phyloP scores from a whole-genome alignment of 2,888 invertebrate species.

The Arrhopalites spinosus region DNA sequence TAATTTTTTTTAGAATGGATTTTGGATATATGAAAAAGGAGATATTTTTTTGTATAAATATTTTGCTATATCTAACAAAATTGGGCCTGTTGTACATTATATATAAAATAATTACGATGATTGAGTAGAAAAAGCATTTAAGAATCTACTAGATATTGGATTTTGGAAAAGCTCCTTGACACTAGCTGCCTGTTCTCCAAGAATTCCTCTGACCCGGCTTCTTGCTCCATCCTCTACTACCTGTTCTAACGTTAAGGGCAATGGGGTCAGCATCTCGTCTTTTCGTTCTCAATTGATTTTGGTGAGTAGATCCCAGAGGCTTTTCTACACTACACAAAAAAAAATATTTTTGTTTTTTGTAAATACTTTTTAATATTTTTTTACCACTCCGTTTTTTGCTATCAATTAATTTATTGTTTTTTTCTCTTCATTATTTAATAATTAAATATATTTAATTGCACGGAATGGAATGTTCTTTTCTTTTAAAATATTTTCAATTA shows the following conservation, averaged over 20 bases:
- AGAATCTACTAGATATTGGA: conserved; percentile 1
- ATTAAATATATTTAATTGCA: neutral
- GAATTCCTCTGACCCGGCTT: conserved; percentile 27
- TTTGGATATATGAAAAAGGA: neutral
- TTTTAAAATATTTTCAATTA: neutral
- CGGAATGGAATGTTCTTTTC: neutral
- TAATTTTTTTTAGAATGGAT: too few species aligned
- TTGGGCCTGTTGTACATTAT: neutral
- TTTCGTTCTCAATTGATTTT: conserved; percentile 28
- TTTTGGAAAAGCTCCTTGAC: conserved; percentile 16
- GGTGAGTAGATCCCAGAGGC: conserved; percentile 22
- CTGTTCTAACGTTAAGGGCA: conserved; percentile 5
- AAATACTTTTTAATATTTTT: neutral
- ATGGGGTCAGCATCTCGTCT: conserved; percentile 26
- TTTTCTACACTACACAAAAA: neutral
- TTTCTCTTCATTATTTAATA: neutral
- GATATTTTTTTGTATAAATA: neutral
- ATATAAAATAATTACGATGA: too few species aligned
- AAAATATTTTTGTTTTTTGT: neutral
- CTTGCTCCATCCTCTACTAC: conserved; percentile 8
- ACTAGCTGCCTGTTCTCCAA: conserved; percentile 19
- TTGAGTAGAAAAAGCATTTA: neutral
- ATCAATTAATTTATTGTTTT: neutral
- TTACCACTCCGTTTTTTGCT: neutral
- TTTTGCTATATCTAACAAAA: neutral